Conservation (phyloP, 2,113 vertebrate species). For the Odocoileus virginianus region DNA sequence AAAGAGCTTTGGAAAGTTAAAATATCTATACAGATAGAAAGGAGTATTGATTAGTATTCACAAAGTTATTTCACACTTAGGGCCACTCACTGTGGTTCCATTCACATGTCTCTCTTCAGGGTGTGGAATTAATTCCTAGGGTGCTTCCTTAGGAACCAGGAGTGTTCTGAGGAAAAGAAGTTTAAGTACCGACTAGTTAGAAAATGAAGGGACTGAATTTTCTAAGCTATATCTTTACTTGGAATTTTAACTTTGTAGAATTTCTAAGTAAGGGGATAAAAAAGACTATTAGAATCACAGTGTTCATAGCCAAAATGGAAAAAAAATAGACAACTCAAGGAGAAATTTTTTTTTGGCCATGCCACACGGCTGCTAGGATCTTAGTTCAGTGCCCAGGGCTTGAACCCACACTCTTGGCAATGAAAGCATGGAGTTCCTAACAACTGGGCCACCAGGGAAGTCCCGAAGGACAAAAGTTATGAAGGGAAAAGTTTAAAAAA, state of each 20-base stretch:
- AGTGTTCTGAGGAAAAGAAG: not conserved
- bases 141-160: not conserved
- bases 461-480: not conserved
- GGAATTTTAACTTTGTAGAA: not conserved
- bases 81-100: not conserved
- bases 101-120: not conserved
- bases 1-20: not conserved
- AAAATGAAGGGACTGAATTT: constrained; percentile 6
- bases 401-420: not conserved
- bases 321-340: not conserved
- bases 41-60: not conserved
- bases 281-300: not conserved
- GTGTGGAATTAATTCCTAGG: not conserved
- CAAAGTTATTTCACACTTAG: not conserved
- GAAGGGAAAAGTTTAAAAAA: not conserved
- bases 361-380: not conserved
- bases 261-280: not conserved
- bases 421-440: not conserved
- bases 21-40: not conserved
- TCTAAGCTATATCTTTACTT: not conserved
- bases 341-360: not conserved
- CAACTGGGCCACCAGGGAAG: not conserved
- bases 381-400: not conserved
- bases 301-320: not conserved
- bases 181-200: not conserved